phyloP scores from a whole-genome alignment of 2,888 invertebrate species.

The Cosmia trapezina region DNA sequence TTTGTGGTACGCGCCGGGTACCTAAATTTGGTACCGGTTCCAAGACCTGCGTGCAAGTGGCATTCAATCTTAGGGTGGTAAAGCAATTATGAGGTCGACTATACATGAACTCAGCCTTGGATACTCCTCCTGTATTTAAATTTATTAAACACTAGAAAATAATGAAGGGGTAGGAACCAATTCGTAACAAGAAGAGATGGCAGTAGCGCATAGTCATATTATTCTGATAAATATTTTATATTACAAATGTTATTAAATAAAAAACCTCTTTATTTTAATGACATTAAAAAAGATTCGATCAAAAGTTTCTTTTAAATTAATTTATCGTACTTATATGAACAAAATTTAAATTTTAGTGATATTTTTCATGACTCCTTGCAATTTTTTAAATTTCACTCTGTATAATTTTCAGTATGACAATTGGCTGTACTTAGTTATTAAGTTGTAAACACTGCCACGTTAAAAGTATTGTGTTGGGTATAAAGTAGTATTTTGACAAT shows the following conservation, averaged over 20 bases:
- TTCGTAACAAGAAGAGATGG: neutral
- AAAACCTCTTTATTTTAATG: neutral
- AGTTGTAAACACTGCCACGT: conserved; percentile 55
- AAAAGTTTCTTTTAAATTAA: conserved; percentile 8
- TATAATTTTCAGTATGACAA: conserved; percentile 37
- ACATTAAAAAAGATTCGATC: conserved; percentile 5
- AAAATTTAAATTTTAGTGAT: neutral
- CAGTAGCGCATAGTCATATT: neutral
- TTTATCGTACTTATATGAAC: neutral
- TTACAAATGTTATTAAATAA: neutral
- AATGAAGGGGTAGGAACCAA: neutral
- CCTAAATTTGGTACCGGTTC: too few species aligned
- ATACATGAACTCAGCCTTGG: neutral
- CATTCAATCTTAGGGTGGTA: neutral
- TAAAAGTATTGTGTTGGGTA: conserved; percentile 51
- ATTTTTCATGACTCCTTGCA: neutral
- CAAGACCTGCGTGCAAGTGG: neutral
- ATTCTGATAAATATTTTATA: too few species aligned
- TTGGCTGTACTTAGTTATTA: conserved; percentile 60
- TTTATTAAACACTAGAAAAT: neutral
- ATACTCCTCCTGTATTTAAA: neutral
- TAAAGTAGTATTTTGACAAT: conserved; percentile 26
- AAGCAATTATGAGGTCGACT: neutral
- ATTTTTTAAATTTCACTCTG: conserved; percentile 26
- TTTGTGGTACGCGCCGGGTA: too few species aligned